These are phyloP conservation scores for Panagrolaimus sp. DNA, from an alignment of 1,140 invertebrate species.

Conservation along the genomic window DNA sequence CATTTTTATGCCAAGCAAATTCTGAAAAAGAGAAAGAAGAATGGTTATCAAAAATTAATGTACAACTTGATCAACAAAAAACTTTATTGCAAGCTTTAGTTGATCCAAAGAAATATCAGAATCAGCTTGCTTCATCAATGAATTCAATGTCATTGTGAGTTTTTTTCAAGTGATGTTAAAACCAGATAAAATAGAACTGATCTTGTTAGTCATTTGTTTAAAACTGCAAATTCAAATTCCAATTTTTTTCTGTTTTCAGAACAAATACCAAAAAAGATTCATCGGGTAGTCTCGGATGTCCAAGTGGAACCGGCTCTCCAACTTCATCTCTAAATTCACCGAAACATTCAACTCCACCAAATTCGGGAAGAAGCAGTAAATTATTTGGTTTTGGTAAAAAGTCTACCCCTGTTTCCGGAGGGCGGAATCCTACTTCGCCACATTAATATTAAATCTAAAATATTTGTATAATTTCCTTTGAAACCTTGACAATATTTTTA, in stretches of 20 bases:
- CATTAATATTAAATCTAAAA: not conserved
- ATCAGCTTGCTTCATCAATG: conserved; percentile 42
- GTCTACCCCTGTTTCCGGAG: not conserved
- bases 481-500: too few relatives aligned
- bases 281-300: conserved; percentile 29
- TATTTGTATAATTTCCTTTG: too few relatives aligned
- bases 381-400: conserved; percentile 11
- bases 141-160: conserved; percentile 35
- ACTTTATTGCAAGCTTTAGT: conserved; percentile 55
- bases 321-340: conserved; percentile 4
- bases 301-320: conserved; percentile 23
- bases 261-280: conserved; percentile 29
- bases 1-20: conserved; percentile 49
- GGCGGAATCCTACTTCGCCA: not conserved
- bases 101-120: conserved; percentile 54
- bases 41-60: conserved; percentile 49
- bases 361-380: not conserved
- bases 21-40: conserved; percentile 54
- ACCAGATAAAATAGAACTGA: not conserved
- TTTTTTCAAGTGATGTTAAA: not conserved
- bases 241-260: too few relatives aligned
- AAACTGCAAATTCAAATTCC: too few relatives aligned
- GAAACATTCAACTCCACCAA: conserved; percentile 1
- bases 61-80: conserved; percentile 55
- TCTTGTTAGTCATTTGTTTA: conserved; percentile 11